These are phyloP conservation scores for Panagrolaimus sp. DNA, from an alignment of 1,140 invertebrate genomes.

Conservation along the genomic window DNA sequence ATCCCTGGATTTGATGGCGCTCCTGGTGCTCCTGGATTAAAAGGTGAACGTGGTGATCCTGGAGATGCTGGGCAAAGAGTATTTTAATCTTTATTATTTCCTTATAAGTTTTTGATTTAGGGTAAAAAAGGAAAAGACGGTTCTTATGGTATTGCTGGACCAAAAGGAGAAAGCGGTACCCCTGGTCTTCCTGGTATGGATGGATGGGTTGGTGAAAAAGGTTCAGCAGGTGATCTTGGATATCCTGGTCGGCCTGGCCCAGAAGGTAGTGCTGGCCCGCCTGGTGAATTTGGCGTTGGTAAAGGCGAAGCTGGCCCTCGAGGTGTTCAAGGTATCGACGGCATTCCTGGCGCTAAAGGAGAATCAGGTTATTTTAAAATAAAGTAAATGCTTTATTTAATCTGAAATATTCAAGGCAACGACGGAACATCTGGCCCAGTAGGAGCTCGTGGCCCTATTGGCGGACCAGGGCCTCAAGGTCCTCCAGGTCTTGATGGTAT, in stretches of 20 bases:
- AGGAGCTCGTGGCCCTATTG: slow-evolving; percentile 50
- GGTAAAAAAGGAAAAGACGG: slow-evolving; percentile 56
- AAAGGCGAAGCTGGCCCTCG: slow-evolving; percentile 29
- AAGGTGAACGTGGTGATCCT: slow-evolving; percentile 54
- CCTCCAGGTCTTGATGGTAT: slow-evolving; percentile 32
- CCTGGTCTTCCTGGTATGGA: slow-evolving; percentile 29
- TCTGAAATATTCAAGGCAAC: slow-evolving; percentile 37
- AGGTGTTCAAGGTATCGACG: slow-evolving; percentile 52
- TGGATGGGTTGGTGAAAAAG: slow-evolving; percentile 24
- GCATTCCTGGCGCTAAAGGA: slow-evolving; percentile 53
- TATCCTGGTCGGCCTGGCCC: slow-evolving; percentile 50
- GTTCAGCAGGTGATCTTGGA: slow-evolving; percentile 42
- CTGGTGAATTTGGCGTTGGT: slow-evolving; percentile 36
- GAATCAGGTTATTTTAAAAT: slow-evolving; percentile 22
- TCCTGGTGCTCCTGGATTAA: slow-evolving; percentile 51
- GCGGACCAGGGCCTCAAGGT: slow-evolving; percentile 42
- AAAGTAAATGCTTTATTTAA: slow-evolving; percentile 15
- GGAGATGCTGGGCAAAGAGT: slow-evolving; percentile 52
- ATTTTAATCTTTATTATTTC: not conserved
- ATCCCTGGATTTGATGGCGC: slow-evolving; percentile 46
- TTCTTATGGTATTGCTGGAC: slow-evolving; percentile 38
- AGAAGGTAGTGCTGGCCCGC: slow-evolving; percentile 53
- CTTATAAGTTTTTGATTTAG: slow-evolving; percentile 19
- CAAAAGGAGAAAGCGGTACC: slow-evolving; percentile 50
- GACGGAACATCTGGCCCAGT: slow-evolving; percentile 49